A percentile compares a stretch with the other conserved stretches of the same genome.
Conservation (phyloP, 2,888 invertebrate species). For the Asteroscopus sphinx region DNA sequence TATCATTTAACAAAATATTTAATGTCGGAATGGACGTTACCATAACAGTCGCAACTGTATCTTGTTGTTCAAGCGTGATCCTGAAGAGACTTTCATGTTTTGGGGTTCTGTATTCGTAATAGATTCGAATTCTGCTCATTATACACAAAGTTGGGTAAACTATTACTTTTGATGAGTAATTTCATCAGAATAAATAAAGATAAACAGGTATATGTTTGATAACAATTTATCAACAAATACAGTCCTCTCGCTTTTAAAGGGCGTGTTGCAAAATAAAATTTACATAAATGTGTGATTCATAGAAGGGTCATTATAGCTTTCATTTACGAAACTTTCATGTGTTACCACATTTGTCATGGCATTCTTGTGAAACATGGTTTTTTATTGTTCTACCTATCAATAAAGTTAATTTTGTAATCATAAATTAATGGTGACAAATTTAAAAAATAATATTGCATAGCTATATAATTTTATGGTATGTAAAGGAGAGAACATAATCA, state of each 20-base stretch:
- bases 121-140: too few relatives aligned
- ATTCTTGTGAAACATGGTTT: constrained; percentile 27
- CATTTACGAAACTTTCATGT: constrained; percentile 44
- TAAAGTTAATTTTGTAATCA: constrained; percentile 6
- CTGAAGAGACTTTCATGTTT: too few relatives aligned
- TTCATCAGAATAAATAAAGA: constrained; percentile 22
- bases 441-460: background rate
- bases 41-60: too few relatives aligned
- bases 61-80: too few relatives aligned
- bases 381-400: constrained; percentile 28
- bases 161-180: constrained; percentile 11
- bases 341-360: constrained; percentile 20
- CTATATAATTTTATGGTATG: background rate
- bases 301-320: constrained; percentile 38
- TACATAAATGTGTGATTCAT: constrained; percentile 37
- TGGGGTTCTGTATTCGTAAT: too few relatives aligned
- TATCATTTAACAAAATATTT: too few relatives aligned
- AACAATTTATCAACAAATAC: constrained; percentile 23
- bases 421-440: background rate
- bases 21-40: too few relatives aligned
- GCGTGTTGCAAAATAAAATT: constrained; percentile 46
- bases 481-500: background rate
- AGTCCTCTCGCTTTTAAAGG: constrained; percentile 37
- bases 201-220: constrained; percentile 16
- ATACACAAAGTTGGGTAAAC: background rate